Base-by-base conservation (phyloP, 2,888 invertebrate genomes). In the Papilio protenor region DNA sequence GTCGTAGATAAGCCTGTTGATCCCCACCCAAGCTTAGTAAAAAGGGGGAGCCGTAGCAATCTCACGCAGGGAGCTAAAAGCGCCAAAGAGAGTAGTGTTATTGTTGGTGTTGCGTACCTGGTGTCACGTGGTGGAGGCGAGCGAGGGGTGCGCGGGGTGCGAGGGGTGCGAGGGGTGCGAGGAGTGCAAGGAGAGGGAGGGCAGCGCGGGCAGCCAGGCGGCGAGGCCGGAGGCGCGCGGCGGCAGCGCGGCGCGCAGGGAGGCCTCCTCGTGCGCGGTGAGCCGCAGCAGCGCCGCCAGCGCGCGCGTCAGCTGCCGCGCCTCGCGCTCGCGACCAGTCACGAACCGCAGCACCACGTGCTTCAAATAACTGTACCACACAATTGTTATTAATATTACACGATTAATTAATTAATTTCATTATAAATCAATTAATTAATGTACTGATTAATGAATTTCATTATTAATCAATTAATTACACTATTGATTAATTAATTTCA, bases 271-370 rank as follows among this genome's bases (percentile, higher is more conserved):
- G 85, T 98, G 98, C 33, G 96, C 96, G 0, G 97, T 97, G 80
- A 99, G 97, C 80, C 98, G 96, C 49, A 99, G 95, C 76, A 99
- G 92, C 0, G 97, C 97, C 0, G 98, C 96, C 3, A 99, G 97
- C 0, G 98, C 98, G 86, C 97, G 96, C 18, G 98, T 98, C 85
- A 99, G 94, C 90, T 99, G 98, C 33, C 98, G 96, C 61, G 98
- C 98, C 95, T 98, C 96, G 52, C 96, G 89, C 91, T 98, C 98
- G 81, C 98, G 95, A 88, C 98, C 97, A 0, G 98, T 98, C 85
- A 99, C 95, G 92, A 99, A 99, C 88, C 98, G 98, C 4, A 99
- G 97, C 80, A 99, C 96, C 81, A 99, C 99, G 93, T 99, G 98
- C 88, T 98, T 98, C 78, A 99, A 95, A 90, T 99, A 99, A 72